phyloP scores from a whole-genome alignment of 2,797 vertebrate species.

The Jordanella pulchra region DNA sequence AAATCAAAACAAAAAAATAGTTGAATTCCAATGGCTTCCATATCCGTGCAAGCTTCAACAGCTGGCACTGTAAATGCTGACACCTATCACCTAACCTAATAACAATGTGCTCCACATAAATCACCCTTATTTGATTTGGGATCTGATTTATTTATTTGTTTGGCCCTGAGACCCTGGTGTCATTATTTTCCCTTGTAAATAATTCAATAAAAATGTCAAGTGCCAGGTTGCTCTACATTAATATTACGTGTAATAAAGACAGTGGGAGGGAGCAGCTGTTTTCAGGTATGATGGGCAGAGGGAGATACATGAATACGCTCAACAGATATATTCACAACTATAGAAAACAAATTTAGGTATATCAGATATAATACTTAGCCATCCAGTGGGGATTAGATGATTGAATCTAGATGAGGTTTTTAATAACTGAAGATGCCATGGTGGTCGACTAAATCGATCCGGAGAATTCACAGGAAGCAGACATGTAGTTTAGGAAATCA shows the following conservation, averaged over 20 bases:
- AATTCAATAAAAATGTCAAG: slow-evolving; percentile 83
- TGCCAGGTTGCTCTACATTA: slow-evolving; percentile 65
- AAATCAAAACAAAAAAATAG: not conserved
- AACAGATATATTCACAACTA: slow-evolving; percentile 32
- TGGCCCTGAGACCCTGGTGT: slow-evolving; percentile 68
- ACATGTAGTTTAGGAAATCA: too few species aligned
- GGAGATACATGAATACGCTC: slow-evolving; percentile 30
- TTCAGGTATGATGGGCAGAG: slow-evolving; percentile 49
- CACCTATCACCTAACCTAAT: slow-evolving; percentile 75
- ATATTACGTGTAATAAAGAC: slow-evolving; percentile 76
- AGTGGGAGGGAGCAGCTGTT: slow-evolving; percentile 61
- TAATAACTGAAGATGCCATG: slow-evolving; percentile 21
- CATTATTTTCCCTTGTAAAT: slow-evolving; percentile 84
- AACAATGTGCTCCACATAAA: slow-evolving; percentile 70
- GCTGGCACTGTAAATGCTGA: slow-evolving; percentile 64
- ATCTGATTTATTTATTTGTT: slow-evolving; percentile 84
- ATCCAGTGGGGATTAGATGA: slow-evolving; percentile 23
- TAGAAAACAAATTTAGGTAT: slow-evolving; percentile 30
- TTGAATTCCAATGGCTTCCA: slow-evolving; percentile 44
- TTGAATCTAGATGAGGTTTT: slow-evolving; percentile 30
- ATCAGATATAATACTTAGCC: slow-evolving; percentile 29
- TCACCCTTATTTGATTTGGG: slow-evolving; percentile 78
- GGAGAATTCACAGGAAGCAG: not conserved
- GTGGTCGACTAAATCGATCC: not conserved
- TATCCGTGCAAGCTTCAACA: slow-evolving; percentile 42